phyloP scores from a whole-genome alignment of 2,888 invertebrate genomes.

The Pilophorus perplexus region DNA sequence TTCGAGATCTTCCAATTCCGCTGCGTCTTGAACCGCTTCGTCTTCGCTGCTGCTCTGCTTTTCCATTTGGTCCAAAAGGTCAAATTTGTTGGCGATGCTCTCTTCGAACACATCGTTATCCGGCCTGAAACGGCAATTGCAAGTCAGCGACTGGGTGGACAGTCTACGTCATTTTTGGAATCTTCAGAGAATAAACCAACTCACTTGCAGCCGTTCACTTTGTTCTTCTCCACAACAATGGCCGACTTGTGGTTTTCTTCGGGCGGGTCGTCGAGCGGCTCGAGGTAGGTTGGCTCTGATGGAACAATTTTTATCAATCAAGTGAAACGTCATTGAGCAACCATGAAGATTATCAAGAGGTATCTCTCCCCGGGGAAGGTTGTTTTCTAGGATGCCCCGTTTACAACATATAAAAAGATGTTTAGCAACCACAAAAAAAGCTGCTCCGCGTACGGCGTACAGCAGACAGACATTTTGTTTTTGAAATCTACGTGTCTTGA shows the following conservation, averaged over 20 bases:
- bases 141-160: too few species aligned
- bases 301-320: background rate
- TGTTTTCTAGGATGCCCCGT: too few species aligned
- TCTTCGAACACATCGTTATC: constrained; percentile 46
- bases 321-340: background rate
- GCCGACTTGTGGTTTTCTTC: constrained; percentile 25
- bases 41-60: constrained; percentile 18
- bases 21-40: background rate
- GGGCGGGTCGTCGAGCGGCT: constrained; percentile 47
- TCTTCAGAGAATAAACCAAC: too few species aligned
- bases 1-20: constrained; percentile 21
- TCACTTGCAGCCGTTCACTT: constrained; percentile 41
- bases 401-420: too few species aligned
- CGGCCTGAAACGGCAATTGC: background rate
- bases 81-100: constrained; percentile 47
- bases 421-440: too few species aligned
- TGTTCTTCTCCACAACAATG: constrained; percentile 40
- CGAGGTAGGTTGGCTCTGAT: constrained; percentile 48
- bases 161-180: too few species aligned
- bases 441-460: too few species aligned
- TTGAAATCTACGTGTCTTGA: too few species aligned
- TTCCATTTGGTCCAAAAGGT: constrained; percentile 45
- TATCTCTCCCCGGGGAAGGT: too few species aligned
- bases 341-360: too few species aligned
- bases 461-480: too few species aligned